A percentile compares a stretch with the other conserved stretches of the same genome.
Evolutionary conservation across 2,888 invertebrate genomes (phyloP).

Genomic region (Callosobruchus maculatus): DNA sequence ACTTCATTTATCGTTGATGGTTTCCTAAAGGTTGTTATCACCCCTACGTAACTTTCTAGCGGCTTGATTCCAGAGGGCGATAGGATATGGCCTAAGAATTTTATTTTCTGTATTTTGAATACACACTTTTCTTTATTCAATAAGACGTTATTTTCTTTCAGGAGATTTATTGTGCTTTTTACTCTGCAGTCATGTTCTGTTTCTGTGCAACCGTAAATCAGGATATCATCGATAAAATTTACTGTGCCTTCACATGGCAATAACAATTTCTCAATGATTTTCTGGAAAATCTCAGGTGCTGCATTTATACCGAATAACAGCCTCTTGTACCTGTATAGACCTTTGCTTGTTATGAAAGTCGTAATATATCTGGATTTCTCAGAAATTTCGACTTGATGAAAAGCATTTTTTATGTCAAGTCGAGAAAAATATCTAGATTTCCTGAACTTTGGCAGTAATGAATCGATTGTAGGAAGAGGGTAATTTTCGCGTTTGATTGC

Average conservation of each 20-base stretch:
- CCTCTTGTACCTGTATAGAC: too few relatives aligned
- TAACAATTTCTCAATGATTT: too few relatives aligned
- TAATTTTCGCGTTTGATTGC: slow-evolving; percentile 13
- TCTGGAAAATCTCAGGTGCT: slow-evolving; percentile 10
- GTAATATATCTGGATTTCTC: slow-evolving; percentile 13
- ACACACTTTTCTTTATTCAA: slow-evolving; percentile 8
- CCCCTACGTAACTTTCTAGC: slow-evolving; percentile 4
- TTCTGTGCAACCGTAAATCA: neutral
- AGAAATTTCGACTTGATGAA: too few relatives aligned
- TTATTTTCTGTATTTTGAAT: neutral
- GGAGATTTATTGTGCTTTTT: neutral
- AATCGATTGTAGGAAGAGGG: slow-evolving; percentile 11
- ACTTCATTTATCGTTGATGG: slow-evolving; percentile 1
- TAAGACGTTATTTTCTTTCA: slow-evolving; percentile 7
- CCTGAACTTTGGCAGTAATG: slow-evolving; percentile 9
- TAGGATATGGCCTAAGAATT: slow-evolving; percentile 5
- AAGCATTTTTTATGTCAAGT: too few relatives aligned
- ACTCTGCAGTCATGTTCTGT: slow-evolving; percentile 8
- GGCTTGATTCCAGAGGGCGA: slow-evolving; percentile 5
- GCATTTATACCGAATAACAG: slow-evolving; percentile 14
- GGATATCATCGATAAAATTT: too few relatives aligned
- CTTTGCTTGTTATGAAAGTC: slow-evolving; percentile 14
- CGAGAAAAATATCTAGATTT: slow-evolving; percentile 11
- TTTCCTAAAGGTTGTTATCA: slow-evolving; percentile 4
- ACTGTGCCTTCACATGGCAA: slow-evolving; percentile 1